These are phyloP conservation scores for Pomatorhinus ruficollis DNA, from an alignment of 2,113 vertebrate genomes.

Conservation along the genomic window DNA sequence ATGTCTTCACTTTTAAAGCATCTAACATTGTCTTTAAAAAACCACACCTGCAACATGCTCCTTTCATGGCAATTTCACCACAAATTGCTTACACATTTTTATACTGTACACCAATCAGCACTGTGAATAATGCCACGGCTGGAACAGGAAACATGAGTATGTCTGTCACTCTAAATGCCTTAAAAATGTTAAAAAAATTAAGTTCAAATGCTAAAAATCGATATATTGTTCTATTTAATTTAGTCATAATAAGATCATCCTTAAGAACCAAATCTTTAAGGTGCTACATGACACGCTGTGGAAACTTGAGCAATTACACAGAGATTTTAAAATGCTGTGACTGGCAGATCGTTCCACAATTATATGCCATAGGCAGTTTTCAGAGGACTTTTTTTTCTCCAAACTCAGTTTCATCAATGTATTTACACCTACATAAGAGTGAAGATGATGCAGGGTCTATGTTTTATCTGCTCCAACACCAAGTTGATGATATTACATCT, in stretches of 20 bases:
- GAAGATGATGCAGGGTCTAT: background rate
- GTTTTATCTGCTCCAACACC: background rate
- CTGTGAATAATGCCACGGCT: background rate
- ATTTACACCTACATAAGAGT: background rate
- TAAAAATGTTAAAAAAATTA: constrained; percentile 7
- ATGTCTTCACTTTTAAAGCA: background rate
- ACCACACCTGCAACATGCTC: background rate
- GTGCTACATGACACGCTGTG: background rate
- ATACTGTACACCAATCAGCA: background rate
- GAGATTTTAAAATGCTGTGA: background rate
- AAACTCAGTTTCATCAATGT: background rate
- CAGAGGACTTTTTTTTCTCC: background rate
- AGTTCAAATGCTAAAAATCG: constrained; percentile 33
- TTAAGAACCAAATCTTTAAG: background rate
- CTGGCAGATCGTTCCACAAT: background rate
- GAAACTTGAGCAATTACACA: background rate
- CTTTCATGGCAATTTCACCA: background rate
- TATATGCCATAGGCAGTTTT: background rate
- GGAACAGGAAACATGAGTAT: background rate
- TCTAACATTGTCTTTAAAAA: background rate
- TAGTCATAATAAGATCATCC: background rate
- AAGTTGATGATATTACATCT: background rate
- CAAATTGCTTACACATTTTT: background rate
- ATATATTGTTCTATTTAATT: constrained; percentile 21
- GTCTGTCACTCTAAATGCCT: background rate